Evolutionary conservation across 2,113 vertebrate species (phyloP).

Genomic region (Lathamus discolor): DNA sequence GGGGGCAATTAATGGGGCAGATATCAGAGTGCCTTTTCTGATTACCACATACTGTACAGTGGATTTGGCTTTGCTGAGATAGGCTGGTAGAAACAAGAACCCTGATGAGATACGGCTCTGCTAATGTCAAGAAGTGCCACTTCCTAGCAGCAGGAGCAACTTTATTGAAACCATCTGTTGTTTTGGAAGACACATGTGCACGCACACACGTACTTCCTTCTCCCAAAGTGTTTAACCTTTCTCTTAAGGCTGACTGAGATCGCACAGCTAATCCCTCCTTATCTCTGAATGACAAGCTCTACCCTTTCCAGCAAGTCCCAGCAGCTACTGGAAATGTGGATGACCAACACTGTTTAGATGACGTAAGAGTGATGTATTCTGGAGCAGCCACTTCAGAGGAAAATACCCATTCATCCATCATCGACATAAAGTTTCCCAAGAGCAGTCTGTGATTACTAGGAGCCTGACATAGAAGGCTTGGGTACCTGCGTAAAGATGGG

Average conservation of each 20-base stretch:
- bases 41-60: background rate
- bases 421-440: background rate
- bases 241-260: background rate
- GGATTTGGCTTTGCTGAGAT: conserved; percentile 14
- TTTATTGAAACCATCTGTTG: conserved; percentile 61
- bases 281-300: conserved; percentile 22
- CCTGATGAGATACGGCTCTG: conserved; percentile 15
- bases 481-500: background rate
- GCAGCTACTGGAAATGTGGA: background rate
- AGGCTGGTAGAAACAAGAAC: conserved; percentile 54
- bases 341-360: background rate
- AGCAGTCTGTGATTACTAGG: background rate
- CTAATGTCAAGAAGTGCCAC: conserved; percentile 42
- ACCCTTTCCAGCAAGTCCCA: background rate
- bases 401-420: background rate
- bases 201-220: background rate
- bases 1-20: conserved; percentile 67
- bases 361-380: background rate
- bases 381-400: background rate
- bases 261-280: background rate
- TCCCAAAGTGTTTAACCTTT: conserved; percentile 45
- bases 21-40: background rate
- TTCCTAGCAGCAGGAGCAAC: conserved; percentile 46
- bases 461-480: background rate
- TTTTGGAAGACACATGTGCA: conserved; percentile 8